These are phyloP conservation scores for Coranthus polyacanthus DNA, from an alignment of 2,797 vertebrate genomes.

Conservation along the genomic window DNA sequence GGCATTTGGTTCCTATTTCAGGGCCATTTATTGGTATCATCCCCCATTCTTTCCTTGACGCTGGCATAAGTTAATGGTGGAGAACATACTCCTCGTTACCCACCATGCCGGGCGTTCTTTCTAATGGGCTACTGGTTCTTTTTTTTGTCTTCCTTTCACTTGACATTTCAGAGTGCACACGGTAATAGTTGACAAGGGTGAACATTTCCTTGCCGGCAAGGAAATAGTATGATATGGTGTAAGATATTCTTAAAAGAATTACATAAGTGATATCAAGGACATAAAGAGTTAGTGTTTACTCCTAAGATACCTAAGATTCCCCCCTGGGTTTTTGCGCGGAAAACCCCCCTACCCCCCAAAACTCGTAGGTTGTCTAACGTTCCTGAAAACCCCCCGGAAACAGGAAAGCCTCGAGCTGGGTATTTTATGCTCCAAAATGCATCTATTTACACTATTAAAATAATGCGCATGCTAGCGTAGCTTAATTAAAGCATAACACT, in stretches of 20 bases:
- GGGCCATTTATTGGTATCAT: neutral
- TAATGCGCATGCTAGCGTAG: slow-evolving; percentile 52
- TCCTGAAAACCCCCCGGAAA: slow-evolving; percentile 62
- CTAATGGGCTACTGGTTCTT: slow-evolving; percentile 1
- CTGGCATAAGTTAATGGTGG: slow-evolving; percentile 53
- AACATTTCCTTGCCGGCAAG: neutral
- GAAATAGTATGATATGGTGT: neutral
- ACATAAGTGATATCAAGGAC: slow-evolving; percentile 9
- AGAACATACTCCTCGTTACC: neutral
- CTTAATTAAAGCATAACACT: slow-evolving; percentile 73
- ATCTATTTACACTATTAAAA: slow-evolving; percentile 18
- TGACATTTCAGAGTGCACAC: slow-evolving; percentile 27
- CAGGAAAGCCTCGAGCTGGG: slow-evolving; percentile 20
- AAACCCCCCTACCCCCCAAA: slow-evolving; percentile 64
- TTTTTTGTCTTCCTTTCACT: slow-evolving; percentile 31
- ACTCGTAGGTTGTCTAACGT: neutral
- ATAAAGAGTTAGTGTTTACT: neutral
- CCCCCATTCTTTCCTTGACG: neutral
- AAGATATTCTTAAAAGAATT: neutral
- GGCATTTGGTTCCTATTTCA: slow-evolving; percentile 60
- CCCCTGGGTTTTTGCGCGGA: neutral
- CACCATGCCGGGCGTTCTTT: slow-evolving; percentile 43
- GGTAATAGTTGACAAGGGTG: neutral
- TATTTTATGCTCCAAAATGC: neutral
- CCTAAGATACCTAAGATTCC: neutral